Base-by-base conservation (phyloP, 2,888 invertebrate genomes). In the Fragum whitleyi region DNA sequence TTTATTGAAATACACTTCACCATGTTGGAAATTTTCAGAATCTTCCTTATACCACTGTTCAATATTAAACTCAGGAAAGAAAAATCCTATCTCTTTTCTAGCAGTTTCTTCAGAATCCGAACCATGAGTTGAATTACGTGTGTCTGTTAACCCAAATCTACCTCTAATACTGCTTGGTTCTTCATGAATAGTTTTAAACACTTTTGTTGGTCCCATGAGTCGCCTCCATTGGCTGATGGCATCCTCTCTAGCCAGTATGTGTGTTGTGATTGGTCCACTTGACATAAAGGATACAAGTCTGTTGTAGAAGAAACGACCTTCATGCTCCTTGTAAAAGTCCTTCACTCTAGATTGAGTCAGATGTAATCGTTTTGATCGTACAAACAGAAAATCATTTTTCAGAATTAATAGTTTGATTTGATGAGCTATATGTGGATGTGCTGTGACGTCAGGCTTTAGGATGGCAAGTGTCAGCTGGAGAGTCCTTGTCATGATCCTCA, bases 51-150 rank as follows among this genome's bases (percentile, higher is more conserved):
- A 95, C 97, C 97, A 97, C 16, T 95, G 92, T 82, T 95, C 94
- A 32, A 95, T 68, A 79, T 96, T 94, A 93, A 98, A 98, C 26
- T 97, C 96, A 0, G 97, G 97, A 93, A 98, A 98, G 92, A 98
- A 96, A 92, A 98, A 96, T 55, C 95, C 94, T 61, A 98, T 97
- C 95, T 98, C 98, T 77, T 96, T 95, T 85, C 94, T 94, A 0
- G 96, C 97, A 7, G 97, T 96, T 90, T 95, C 95, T 59, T 94
- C 93, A 0, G 97, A 97, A 95, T 97, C 97, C 96, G 98, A 98
- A 21, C 98, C 98, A 95, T 99, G 99, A 14, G 97, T 96, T 1
- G 97, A 97, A 95, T 99, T 99, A 90, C 98, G 96, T 0, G 99
- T 98, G 93, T 99, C 99, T 0, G 98, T 97, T 23, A 98, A 95